A percentile compares a stretch with the other conserved stretches of the same genome.
These are phyloP conservation scores for Sebastes flavidus DNA, from an alignment of 2,797 vertebrate species.

Conservation along the genomic window DNA sequence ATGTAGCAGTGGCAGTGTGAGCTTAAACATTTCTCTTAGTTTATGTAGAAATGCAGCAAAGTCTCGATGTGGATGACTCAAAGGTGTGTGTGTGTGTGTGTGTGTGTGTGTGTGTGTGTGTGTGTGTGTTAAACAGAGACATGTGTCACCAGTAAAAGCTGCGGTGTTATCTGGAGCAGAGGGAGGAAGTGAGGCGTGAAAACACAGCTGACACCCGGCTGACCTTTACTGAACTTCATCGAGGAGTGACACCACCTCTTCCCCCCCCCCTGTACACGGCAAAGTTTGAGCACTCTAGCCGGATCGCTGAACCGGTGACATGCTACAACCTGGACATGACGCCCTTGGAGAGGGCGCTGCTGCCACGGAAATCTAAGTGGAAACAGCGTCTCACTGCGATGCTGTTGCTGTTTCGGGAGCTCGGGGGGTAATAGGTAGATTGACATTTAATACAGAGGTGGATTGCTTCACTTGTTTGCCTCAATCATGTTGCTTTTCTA, in stretches of 20 bases:
- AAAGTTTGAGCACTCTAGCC: conserved; percentile 44
- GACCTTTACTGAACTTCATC: conserved; percentile 73
- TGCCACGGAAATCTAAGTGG: conserved; percentile 8
- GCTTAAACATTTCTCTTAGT: background rate
- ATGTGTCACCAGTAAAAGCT: conserved; percentile 63
- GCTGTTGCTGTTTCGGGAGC: background rate
- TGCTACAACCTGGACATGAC: conserved; percentile 33
- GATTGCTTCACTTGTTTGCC: conserved; percentile 1
- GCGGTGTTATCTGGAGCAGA: conserved; percentile 57
- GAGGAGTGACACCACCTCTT: conserved; percentile 55
- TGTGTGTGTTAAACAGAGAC: conserved; percentile 56
- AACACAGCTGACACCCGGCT: conserved; percentile 67
- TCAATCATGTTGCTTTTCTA: background rate
- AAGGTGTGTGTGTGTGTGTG: conserved; percentile 18
- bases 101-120: conserved; percentile 22
- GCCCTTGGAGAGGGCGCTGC: conserved; percentile 47
- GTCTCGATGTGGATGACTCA: conserved; percentile 18
- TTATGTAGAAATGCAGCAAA: background rate
- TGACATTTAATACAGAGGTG: conserved; percentile 17
- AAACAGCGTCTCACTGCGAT: conserved; percentile 2
- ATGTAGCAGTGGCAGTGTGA: background rate
- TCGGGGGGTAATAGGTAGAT: background rate
- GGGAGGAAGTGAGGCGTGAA: conserved; percentile 78
- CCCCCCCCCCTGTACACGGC: background rate
- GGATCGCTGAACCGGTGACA: conserved; percentile 42